A percentile compares a stretch with the other conserved stretches of the same genome.
These are phyloP conservation scores for Polydrusus tereticollis DNA, from an alignment of 2,888 invertebrate species.

Conservation along the genomic window DNA sequence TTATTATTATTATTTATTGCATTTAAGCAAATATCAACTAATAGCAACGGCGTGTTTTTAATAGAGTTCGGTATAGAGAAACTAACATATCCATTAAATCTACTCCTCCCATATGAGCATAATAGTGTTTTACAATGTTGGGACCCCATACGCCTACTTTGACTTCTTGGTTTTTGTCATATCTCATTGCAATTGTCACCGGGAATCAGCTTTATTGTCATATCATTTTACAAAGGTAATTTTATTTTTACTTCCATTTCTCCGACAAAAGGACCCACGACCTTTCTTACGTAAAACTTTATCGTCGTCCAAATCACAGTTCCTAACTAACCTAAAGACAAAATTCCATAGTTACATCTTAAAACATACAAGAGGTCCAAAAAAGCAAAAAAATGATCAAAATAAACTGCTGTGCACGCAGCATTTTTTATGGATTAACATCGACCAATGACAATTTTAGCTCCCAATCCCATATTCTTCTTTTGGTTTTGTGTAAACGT, in stretches of 20 bases:
- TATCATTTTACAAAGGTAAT: conserved; percentile 31
- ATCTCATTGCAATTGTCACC: conserved; percentile 25
- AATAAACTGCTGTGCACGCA: conserved; percentile 45
- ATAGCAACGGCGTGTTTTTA: conserved; percentile 23
- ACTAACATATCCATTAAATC: conserved; percentile 28
- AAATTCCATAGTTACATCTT: conserved; percentile 26
- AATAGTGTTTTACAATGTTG: conserved; percentile 34
- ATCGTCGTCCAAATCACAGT: conserved; percentile 15
- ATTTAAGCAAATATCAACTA: not conserved
- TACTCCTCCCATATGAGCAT: conserved; percentile 32
- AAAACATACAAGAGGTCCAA: conserved; percentile 20
- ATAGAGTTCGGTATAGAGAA: conserved; percentile 31
- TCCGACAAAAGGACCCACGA: conserved; percentile 11
- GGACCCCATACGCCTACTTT: conserved; percentile 28
- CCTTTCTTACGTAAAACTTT: conserved; percentile 5
- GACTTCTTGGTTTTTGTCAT: conserved; percentile 24
- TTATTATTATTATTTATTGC: too few relatives aligned
- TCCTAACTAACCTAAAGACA: conserved; percentile 21
- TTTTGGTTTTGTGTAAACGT: conserved; percentile 36
- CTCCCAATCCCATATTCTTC: conserved; percentile 28
- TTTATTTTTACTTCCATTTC: conserved; percentile 10
- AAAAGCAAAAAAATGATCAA: conserved; percentile 24
- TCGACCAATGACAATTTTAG: conserved; percentile 30
- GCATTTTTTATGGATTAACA: conserved; percentile 30
- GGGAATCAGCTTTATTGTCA: conserved; percentile 35